Conservation (phyloP, 2,113 vertebrate genomes). For the Peromyscus polionotus region DNA sequence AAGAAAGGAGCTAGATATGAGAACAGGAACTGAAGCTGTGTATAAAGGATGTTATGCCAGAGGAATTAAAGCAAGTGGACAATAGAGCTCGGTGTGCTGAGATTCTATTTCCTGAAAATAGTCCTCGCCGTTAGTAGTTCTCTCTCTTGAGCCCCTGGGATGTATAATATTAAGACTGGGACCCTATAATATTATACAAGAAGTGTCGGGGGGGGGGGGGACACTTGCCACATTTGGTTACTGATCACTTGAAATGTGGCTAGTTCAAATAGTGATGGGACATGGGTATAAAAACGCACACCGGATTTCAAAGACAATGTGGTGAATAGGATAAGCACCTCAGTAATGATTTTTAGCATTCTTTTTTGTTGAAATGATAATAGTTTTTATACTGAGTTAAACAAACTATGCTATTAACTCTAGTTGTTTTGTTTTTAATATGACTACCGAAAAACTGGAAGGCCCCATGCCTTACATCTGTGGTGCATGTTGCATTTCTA, state of each 20-base stretch:
- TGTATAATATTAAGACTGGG: too few species aligned
- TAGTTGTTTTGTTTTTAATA: not conserved
- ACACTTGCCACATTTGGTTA: not conserved
- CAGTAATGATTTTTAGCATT: not conserved
- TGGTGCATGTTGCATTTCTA: not conserved
- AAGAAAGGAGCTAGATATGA: too few species aligned
- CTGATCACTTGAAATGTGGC: not conserved
- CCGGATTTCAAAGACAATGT: not conserved
- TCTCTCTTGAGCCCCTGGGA: too few species aligned
- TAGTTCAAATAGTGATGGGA: not conserved
- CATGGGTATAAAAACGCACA: not conserved
- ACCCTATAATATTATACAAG: too few species aligned
- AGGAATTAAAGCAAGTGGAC: too few species aligned
- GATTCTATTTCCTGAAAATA: too few species aligned
- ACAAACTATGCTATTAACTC: constrained; percentile 14
- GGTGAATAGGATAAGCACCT: not conserved
- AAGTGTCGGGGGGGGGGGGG: too few species aligned
- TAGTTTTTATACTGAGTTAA: constrained; percentile 2
- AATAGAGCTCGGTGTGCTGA: too few species aligned
- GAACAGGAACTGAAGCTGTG: too few species aligned
- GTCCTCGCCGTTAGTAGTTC: too few species aligned
- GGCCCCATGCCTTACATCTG: not conserved
- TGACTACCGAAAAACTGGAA: not conserved
- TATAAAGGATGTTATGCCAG: too few species aligned
- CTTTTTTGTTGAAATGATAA: not conserved